Base-by-base conservation (phyloP, 2,888 invertebrate genomes). In the Caenorhabditis zanzibari region DNA sequence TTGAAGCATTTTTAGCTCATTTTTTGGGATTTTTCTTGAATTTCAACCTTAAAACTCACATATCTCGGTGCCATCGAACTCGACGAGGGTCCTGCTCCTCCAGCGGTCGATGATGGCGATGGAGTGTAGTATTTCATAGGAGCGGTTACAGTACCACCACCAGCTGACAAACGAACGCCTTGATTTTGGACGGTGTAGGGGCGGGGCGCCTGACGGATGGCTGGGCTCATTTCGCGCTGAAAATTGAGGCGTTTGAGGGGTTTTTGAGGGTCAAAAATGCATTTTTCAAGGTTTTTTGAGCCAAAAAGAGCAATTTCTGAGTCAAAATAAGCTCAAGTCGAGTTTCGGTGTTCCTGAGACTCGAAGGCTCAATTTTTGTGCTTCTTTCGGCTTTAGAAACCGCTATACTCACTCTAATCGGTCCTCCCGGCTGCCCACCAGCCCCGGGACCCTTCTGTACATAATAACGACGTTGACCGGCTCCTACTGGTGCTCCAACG, bases 91-190 rank as follows among this genome's bases (percentile, higher is more conserved):
- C 35, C 66, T 26, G 19, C 24, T 24, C 61, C 47, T n/a, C 28
- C 61, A 0, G 16, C 44, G n/a, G 4, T 44, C n/a, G 44, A n/a
- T n/a, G 59, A 68, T 19, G n/a, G 47, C 19, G 61, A 69, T 12
- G 76, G 38, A 7, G 77, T 68, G 41, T 79, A 82, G 44, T 82
- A 82, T 58, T 82, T 82, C 24, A 82, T 64, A 1, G 77, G 73
- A n/a, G 32, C 35, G n/a, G 24, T n/a, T 19, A 7, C 35, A 14
- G 16, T 38, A 28, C 68, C 61, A 9, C 69, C 58, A n/a, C 64
- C 76, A 19, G 56, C 56, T 4, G 47, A 69, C 58, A 81, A 38
- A n/a, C 81, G 64, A 35, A 6, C 28, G 14, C 35, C 38, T 14
- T 14, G 22, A 4, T 61, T 38, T 3, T 38, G 66, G 1, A 28